Evolutionary conservation across 2,113 vertebrate species (phyloP).

Genomic region (Ctenodactylus gundi): DNA sequence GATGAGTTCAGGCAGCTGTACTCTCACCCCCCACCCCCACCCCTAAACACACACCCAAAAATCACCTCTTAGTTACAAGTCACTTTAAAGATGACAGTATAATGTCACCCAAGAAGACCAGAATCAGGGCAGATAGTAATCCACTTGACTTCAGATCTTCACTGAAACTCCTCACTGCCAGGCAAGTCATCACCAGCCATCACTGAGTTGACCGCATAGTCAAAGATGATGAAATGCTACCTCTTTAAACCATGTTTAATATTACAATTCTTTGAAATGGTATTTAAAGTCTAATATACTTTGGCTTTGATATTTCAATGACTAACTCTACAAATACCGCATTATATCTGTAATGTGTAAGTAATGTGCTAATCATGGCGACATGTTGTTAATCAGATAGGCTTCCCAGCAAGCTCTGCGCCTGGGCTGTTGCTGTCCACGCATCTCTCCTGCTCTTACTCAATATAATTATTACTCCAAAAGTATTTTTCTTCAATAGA

Average conservation of each 20-base stretch:
- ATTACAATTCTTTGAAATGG: not conserved
- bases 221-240: not conserved
- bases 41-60: not conserved
- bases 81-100: not conserved
- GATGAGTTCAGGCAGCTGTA: not conserved
- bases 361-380: not conserved
- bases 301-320: not conserved
- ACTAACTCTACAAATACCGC: not conserved
- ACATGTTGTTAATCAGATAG: not conserved
- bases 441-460: not conserved
- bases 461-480: not conserved
- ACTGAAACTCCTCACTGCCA: fast-evolving
- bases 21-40: not conserved
- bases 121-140: not conserved
- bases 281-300: not conserved
- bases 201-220: not conserved
- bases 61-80: not conserved
- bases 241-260: not conserved
- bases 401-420: not conserved
- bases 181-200: not conserved
- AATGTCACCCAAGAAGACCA: not conserved
- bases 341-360: not conserved
- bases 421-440: not conserved
- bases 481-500: not conserved
- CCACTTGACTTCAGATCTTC: not conserved